Evolutionary conservation across 2,888 invertebrate species (phyloP).

Genomic region (Dichetophora obliterata): DNA sequence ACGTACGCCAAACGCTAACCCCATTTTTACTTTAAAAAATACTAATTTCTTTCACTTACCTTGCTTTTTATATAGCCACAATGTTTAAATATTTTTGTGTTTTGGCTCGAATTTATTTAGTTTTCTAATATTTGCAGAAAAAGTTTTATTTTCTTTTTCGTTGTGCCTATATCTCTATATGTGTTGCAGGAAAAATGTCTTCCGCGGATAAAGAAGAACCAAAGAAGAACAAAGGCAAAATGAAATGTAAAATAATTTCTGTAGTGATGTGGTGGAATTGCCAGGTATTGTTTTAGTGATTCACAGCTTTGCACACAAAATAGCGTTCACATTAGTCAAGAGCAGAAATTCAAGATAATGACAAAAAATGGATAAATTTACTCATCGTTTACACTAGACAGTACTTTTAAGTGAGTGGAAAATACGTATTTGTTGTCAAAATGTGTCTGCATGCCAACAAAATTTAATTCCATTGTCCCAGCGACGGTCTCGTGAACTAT

Average conservation of each 20-base stretch:
- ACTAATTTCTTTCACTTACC: neutral
- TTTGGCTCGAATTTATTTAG: neutral
- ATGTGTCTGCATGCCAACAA: too few species aligned
- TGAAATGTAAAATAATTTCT: slow-evolving; percentile 1
- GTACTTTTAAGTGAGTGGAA: too few species aligned
- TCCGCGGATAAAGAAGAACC: slow-evolving; percentile 15
- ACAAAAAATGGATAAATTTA: too few species aligned
- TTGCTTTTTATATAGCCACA: slow-evolving; percentile 27
- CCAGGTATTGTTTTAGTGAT: neutral
- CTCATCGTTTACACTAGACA: too few species aligned
- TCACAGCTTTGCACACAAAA: too few species aligned
- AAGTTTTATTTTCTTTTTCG: neutral
- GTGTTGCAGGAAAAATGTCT: slow-evolving; percentile 28
- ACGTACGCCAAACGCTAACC: neutral
- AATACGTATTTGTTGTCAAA: too few species aligned
- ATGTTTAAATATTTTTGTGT: neutral
- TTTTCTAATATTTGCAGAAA: slow-evolving; percentile 2
- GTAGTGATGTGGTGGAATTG: neutral
- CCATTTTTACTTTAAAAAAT: slow-evolving; percentile 4
- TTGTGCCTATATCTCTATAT: neutral
- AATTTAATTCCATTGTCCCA: too few species aligned
- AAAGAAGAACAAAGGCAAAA: slow-evolving; percentile 11
- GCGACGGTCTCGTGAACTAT: too few species aligned
- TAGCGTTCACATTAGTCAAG: too few species aligned
- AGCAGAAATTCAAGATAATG: too few species aligned